A percentile compares a stretch with the other conserved stretches of the same genome.
phyloP scores from a whole-genome alignment of 2,888 invertebrate species.

The Saturnia japonica region DNA sequence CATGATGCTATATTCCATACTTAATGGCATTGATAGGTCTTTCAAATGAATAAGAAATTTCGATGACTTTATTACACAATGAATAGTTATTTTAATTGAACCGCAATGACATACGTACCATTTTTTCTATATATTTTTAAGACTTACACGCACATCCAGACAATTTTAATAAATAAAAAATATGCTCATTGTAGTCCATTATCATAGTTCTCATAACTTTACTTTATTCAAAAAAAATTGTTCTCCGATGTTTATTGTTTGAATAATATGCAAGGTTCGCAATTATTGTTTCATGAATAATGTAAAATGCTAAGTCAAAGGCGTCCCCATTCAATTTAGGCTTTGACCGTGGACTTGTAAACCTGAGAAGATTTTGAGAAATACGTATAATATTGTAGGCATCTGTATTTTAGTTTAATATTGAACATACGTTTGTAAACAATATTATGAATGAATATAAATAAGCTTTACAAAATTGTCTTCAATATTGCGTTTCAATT shows the following conservation, averaged over 20 bases:
- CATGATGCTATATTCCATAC: too few species aligned
- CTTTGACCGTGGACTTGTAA: background rate
- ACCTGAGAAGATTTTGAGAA: background rate
- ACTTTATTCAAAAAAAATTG: background rate
- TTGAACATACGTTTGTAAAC: too few species aligned
- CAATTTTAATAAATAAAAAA: background rate
- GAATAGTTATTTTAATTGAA: too few species aligned
- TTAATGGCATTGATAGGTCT: too few species aligned
- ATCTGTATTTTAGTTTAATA: too few species aligned
- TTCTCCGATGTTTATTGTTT: conserved; percentile 1
- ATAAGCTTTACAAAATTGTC: too few species aligned
- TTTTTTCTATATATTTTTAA: too few species aligned
- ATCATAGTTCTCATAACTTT: background rate
- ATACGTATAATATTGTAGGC: background rate
- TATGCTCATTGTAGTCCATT: background rate
- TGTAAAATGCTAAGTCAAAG: conserved; percentile 2
- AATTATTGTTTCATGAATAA: conserved; percentile 6
- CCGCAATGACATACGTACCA: too few species aligned
- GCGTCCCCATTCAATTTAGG: background rate
- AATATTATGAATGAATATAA: too few species aligned
- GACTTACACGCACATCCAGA: background rate
- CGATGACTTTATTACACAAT: too few species aligned
- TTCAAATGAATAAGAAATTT: too few species aligned
- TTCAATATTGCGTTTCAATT: background rate
- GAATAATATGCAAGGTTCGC: background rate